Conservation (phyloP, 2,113 vertebrate genomes). For the Nyctibius bracteatus region DNA sequence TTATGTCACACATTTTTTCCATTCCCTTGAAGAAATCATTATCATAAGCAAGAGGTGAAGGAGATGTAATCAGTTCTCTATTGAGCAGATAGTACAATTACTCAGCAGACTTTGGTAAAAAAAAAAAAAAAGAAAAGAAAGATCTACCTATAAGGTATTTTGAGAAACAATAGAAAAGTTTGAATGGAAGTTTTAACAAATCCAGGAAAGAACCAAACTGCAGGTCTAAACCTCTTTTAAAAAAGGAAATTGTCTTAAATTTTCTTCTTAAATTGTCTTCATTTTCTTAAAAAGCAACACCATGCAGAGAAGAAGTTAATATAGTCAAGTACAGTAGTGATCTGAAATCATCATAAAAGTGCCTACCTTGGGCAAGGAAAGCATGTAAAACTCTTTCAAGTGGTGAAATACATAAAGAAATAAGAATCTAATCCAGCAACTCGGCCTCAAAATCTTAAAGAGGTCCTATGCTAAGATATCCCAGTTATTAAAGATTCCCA, state of each 20-base stretch:
- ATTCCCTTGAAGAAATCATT: neutral
- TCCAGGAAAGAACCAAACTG: neutral
- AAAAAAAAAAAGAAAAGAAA: neutral
- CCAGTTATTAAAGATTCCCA: neutral
- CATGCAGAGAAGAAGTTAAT: neutral
- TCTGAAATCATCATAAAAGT: neutral
- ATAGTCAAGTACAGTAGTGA: neutral
- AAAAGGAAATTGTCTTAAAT: neutral
- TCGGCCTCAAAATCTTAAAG: neutral
- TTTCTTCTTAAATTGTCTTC: no score
- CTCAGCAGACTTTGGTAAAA: neutral
- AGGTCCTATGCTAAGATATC: neutral
- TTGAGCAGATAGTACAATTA: neutral
- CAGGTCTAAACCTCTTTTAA: neutral
- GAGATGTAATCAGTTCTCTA: conserved; percentile 5
- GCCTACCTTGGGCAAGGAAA: neutral
- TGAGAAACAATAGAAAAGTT: neutral
- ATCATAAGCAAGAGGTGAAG: neutral
- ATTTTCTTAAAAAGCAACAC: neutral
- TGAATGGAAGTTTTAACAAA: neutral
- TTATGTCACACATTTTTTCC: neutral
- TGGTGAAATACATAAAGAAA: neutral
- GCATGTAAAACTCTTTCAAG: neutral
- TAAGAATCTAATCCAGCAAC: neutral
- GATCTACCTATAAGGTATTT: neutral